Base-by-base conservation (phyloP, 2,888 invertebrate genomes). In the Campoletis raptor region DNA sequence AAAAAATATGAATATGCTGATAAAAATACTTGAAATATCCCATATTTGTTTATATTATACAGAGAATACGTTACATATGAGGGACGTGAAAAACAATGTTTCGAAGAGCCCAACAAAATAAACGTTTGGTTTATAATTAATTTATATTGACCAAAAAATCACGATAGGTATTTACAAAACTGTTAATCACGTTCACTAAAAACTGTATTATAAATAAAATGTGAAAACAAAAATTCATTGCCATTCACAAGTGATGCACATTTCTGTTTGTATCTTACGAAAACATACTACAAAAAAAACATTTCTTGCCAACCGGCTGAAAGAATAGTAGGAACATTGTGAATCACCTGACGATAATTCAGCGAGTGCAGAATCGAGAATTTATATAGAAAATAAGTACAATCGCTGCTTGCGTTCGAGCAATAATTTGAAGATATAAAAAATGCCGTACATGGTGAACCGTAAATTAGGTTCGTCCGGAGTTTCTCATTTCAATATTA, bases 401-500 rank as follows among this genome's bases (percentile, higher is more conserved):
- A 40, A 66, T 64, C 64, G 40, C 54, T 73, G 81, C 42, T 81
- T 66, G 40, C 61, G 45, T 66, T 69, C 2, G 18, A 45, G 30
- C 40, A 54, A 67, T 54, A 57, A 10, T 67, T n/a, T 40, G 3
- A 21, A 21, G 30, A 57, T 42, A 42, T 10, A n/a, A 61, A 73
- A 40, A 42, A 57, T 40, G 70, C 80, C 80, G 66, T 69, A n/a
- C 67, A 54, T 77, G 80, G 52, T 36, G 76, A 77, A 72, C 83
- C 77, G 73, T 45, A 24, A n/a, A 77, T 36, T 81, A 66, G 72
- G 86, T 37, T 80, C 83, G 67, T 57, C 66, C 77, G 86, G 86
- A 86, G 86, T 86, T 81, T 70, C 80, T 86, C 21, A 64, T 86
- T 57, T 81, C 52, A 48, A 76, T 73, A 74, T 57, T 21, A 74